A percentile compares a stretch with the other conserved stretches of the same genome.
Evolutionary conservation across 2,113 vertebrate species (phyloP).

Genomic region (Catharus bicknelli): DNA sequence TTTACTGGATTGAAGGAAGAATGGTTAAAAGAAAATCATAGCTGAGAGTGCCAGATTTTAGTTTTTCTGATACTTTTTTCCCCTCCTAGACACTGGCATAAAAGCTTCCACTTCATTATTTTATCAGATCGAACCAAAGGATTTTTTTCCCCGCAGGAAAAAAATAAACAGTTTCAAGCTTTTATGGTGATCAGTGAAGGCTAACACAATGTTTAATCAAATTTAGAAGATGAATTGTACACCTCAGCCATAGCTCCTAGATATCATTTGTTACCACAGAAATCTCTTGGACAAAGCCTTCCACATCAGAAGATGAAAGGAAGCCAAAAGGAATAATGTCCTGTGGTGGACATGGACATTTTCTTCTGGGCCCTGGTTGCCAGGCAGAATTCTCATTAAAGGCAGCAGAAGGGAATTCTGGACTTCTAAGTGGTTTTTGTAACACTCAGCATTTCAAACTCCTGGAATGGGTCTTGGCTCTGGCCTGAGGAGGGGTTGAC

Average conservation of each 20-base stretch:
- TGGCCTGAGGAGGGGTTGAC: background rate
- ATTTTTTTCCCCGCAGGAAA: background rate
- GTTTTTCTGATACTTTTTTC: background rate
- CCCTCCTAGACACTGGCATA: background rate
- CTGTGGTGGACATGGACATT: rapidly evolving
- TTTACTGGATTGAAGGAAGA: background rate
- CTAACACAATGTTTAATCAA: background rate
- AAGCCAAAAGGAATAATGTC: background rate
- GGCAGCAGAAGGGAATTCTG: background rate
- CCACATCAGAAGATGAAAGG: background rate
- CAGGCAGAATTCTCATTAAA: background rate
- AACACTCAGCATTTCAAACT: background rate
- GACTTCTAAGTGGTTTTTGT: background rate
- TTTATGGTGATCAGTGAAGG: background rate
- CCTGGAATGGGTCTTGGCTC: background rate
- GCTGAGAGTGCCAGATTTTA: background rate
- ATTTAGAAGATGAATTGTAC: background rate
- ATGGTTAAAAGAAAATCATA: background rate
- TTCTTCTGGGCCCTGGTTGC: background rate
- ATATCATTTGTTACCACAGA: background rate
- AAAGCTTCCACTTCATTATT: background rate
- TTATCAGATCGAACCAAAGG: background rate
- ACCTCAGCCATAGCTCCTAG: background rate
- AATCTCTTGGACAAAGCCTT: background rate
- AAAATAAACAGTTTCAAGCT: background rate